Evolutionary conservation across 2,888 invertebrate species (phyloP).

Genomic region (Megaustenia siamemsis): DNA sequence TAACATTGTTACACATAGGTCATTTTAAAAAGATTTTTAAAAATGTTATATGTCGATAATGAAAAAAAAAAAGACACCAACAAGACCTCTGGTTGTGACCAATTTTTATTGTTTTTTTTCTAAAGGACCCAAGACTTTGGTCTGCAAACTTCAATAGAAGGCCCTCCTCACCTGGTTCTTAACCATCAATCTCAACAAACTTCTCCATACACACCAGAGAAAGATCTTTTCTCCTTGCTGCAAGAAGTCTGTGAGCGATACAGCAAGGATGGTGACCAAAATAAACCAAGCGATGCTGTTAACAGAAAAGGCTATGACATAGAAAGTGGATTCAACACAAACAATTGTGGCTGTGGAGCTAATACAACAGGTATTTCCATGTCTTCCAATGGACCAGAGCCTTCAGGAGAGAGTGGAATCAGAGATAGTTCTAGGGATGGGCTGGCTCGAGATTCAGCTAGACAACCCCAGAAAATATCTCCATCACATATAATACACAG

Average conservation of each 20-base stretch:
- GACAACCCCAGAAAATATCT: conserved; percentile 39
- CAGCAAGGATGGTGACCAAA: conserved; percentile 4
- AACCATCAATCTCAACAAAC: conserved; percentile 60
- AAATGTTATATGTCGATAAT: not conserved
- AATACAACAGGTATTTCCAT: not conserved
- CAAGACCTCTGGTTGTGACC: not conserved
- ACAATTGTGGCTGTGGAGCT: not conserved
- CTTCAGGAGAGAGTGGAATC: not conserved
- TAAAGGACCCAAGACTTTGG: conserved; percentile 69
- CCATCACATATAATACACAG: conserved; percentile 45
- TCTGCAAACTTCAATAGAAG: conserved; percentile 68
- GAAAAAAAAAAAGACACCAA: not conserved
- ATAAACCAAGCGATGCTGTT: not conserved
- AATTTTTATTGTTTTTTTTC: not conserved
- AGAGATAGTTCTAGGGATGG: conserved; percentile 2
- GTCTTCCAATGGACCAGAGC: not conserved
- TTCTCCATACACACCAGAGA: conserved; percentile 59
- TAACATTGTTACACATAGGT: too few species aligned
- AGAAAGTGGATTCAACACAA: not conserved
- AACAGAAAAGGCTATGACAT: not conserved
- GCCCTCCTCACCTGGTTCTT: conserved; percentile 38
- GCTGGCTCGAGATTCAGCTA: conserved; percentile 17
- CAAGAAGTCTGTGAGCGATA: conserved; percentile 53
- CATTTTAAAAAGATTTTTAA: too few species aligned
- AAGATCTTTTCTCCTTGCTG: conserved; percentile 55